Percentiles rank a stretch among this genome's conserved stretches.
phyloP scores from a whole-genome alignment of 2,888 invertebrate genomes.

The Idaea aversata region DNA sequence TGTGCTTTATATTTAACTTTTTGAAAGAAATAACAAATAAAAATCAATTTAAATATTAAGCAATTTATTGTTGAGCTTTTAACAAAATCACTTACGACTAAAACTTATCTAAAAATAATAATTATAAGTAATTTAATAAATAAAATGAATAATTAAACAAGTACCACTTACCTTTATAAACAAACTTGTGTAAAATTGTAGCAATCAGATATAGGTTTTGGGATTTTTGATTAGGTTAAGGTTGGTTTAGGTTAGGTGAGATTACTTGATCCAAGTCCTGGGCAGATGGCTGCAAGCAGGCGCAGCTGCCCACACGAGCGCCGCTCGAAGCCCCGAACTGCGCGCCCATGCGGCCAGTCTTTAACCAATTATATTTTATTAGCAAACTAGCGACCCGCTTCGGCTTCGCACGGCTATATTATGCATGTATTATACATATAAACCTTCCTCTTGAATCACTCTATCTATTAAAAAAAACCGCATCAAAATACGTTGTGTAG shows the following conservation, averaged over 20 bases:
- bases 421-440: too few relatives aligned
- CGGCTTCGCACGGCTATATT: too few relatives aligned
- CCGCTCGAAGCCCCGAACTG: slow-evolving; percentile 39
- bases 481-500: too few relatives aligned
- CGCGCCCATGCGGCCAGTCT: slow-evolving; percentile 42
- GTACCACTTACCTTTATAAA: neutral
- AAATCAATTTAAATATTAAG: neutral
- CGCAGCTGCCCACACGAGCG: slow-evolving; percentile 61
- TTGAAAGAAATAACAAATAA: too few relatives aligned
- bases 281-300: slow-evolving; percentile 48
- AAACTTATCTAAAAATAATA: neutral
- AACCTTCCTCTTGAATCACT: too few relatives aligned
- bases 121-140: neutral
- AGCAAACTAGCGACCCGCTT: too few relatives aligned
- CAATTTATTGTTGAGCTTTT: neutral
- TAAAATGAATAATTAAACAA: neutral
- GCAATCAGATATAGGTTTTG: neutral
- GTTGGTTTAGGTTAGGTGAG: neutral
- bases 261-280: slow-evolving; percentile 7
- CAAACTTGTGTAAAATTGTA: slow-evolving; percentile 7
- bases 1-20: too few relatives aligned
- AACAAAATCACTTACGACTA: slow-evolving; percentile 1
- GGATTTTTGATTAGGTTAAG: neutral
- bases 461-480: too few relatives aligned
- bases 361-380: neutral